Evolutionary conservation across 2,113 vertebrate species (phyloP).

Genomic region (Ptyas mucosa): DNA sequence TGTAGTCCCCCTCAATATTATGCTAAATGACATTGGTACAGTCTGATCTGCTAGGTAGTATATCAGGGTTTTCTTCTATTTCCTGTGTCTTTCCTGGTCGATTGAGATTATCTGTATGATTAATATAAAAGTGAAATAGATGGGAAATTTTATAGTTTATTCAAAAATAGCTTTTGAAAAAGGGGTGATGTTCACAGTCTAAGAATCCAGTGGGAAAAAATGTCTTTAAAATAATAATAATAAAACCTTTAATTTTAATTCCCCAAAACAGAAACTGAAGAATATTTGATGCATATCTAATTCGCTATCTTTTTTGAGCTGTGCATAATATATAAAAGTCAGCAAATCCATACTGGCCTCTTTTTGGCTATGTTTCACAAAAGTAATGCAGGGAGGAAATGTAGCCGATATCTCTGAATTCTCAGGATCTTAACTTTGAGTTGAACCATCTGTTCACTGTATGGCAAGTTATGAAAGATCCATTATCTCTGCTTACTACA

Average conservation of each 20-base stretch:
- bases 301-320: background rate
- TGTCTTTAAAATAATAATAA: background rate
- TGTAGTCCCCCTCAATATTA: background rate
- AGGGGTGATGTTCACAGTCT: background rate
- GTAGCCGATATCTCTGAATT: slow-evolving; percentile 26
- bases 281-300: background rate
- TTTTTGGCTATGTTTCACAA: background rate
- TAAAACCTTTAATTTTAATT: background rate
- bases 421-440: slow-evolving; percentile 18
- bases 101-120: background rate
- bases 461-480: slow-evolving; percentile 24
- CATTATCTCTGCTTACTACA: slow-evolving; percentile 13
- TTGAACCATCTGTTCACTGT: slow-evolving; percentile 47
- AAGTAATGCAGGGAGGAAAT: slow-evolving; percentile 20
- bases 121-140: background rate
- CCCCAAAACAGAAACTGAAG: background rate
- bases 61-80: background rate
- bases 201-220: background rate
- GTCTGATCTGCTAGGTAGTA: background rate
- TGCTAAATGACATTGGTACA: background rate
- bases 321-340: background rate
- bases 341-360: background rate
- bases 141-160: background rate
- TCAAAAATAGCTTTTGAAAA: background rate
- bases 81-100: background rate